These are phyloP conservation scores for Falco novaeseelandiae DNA, from an alignment of 2,797 vertebrate genomes.

Conservation along the genomic window DNA sequence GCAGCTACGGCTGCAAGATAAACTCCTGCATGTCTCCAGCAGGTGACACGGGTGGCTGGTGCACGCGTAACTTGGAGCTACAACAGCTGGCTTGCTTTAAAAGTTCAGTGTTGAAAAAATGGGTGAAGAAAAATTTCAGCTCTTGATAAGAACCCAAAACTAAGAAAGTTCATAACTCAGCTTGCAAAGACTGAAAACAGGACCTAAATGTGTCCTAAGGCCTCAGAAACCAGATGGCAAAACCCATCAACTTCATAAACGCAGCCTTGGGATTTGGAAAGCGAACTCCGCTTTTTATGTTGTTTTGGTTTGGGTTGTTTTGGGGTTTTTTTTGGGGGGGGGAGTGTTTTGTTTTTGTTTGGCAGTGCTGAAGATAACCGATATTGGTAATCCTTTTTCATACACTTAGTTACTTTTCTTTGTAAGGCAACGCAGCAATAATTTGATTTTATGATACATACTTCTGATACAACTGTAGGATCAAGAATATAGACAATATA, in stretches of 20 bases:
- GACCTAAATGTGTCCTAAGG: too few species aligned
- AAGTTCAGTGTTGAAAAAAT: neutral
- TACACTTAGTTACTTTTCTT: neutral
- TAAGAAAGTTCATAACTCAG: neutral
- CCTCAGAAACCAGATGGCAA: neutral
- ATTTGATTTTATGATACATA: neutral
- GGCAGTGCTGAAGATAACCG: neutral
- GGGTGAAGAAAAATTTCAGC: neutral
- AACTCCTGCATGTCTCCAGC: neutral
- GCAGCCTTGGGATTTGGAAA: neutral
- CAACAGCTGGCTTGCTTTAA: neutral
- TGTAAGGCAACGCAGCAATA: neutral
- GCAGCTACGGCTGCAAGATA: neutral
- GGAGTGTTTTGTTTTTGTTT: neutral
- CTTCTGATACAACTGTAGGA: neutral
- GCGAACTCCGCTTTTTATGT: neutral
- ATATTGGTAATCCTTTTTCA: neutral
- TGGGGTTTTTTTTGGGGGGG: too few species aligned
- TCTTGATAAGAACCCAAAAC: neutral
- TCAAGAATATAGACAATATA: neutral
- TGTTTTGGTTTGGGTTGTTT: too few species aligned
- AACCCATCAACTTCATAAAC: neutral
- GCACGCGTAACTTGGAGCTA: fast-evolving
- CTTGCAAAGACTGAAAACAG: neutral
- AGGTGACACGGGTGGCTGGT: neutral